A percentile compares a stretch with the other conserved stretches of the same genome.
phyloP scores from a whole-genome alignment of 2,888 invertebrate genomes.

The Drosophila nr. fundita region DNA sequence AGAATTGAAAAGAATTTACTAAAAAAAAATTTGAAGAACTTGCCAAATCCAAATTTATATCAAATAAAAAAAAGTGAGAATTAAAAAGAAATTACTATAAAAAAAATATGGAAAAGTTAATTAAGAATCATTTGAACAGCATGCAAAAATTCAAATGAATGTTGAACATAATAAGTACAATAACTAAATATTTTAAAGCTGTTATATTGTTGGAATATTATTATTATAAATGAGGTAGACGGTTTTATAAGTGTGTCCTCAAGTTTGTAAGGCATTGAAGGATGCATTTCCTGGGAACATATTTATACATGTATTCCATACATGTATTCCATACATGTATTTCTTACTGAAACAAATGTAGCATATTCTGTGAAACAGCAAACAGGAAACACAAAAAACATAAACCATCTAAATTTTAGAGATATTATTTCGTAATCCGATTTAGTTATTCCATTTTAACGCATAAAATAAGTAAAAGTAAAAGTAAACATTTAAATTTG shows the following conservation, averaged over 20 bases:
- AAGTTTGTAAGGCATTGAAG: not conserved
- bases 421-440: not conserved
- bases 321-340: not conserved
- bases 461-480: not conserved
- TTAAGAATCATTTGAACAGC: too few relatives aligned
- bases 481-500: not conserved
- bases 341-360: not conserved
- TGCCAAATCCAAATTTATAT: not conserved
- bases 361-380: not conserved
- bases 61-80: not conserved
- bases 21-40: not conserved
- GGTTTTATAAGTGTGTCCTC: not conserved
- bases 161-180: too few relatives aligned
- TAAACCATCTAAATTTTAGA: not conserved
- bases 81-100: not conserved
- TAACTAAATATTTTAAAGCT: not conserved
- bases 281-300: not conserved
- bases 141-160: too few relatives aligned
- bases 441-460: not conserved
- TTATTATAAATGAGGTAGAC: not conserved
- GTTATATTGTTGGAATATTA: not conserved
- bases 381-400: not conserved
- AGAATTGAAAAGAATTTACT: not conserved
- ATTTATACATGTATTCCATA: not conserved
- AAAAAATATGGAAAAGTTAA: not conserved